Percentiles rank a stretch among this genome's conserved stretches.
Evolutionary conservation across 1,140 invertebrate genomes (phyloP).

Genomic region (Lepidurus apus): DNA sequence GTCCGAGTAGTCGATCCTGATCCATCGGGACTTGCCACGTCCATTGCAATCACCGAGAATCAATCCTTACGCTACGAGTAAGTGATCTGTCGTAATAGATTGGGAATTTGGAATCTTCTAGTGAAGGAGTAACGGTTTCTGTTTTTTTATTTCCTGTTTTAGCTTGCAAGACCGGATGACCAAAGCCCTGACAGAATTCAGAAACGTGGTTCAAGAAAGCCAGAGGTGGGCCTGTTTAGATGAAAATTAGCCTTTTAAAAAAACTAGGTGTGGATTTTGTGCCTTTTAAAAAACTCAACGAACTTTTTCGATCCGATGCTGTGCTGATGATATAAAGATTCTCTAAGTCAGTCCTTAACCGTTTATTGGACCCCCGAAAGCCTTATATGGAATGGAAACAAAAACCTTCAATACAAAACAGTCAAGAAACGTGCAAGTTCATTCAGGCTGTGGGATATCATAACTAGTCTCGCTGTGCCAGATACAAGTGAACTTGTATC

Average conservation of each 20-base stretch:
- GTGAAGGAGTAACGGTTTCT: background rate
- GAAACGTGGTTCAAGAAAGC: background rate
- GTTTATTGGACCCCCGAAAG: slow-evolving; percentile 17
- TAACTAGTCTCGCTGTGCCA: background rate
- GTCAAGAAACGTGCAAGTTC: background rate
- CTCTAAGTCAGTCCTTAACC: slow-evolving; percentile 21
- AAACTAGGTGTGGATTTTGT: background rate
- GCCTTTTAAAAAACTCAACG: background rate
- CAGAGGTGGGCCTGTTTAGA: background rate
- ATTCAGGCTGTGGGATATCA: background rate
- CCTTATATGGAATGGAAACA: background rate
- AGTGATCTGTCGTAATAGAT: background rate
- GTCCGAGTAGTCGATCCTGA: slow-evolving; percentile 2
- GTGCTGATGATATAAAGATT: background rate
- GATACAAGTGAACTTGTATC: background rate
- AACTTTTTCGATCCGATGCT: background rate
- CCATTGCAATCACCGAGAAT: slow-evolving; percentile 28
- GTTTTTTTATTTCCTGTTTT: background rate
- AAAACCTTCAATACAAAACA: slow-evolving; percentile 22
- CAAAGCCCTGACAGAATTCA: background rate
- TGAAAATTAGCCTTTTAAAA: background rate
- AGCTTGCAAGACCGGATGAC: slow-evolving; percentile 14
- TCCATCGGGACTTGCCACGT: background rate
- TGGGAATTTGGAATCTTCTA: background rate
- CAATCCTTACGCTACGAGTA: slow-evolving; percentile 32